Conservation (phyloP, 2,797 vertebrate species). For the Rhinella marina region DNA sequence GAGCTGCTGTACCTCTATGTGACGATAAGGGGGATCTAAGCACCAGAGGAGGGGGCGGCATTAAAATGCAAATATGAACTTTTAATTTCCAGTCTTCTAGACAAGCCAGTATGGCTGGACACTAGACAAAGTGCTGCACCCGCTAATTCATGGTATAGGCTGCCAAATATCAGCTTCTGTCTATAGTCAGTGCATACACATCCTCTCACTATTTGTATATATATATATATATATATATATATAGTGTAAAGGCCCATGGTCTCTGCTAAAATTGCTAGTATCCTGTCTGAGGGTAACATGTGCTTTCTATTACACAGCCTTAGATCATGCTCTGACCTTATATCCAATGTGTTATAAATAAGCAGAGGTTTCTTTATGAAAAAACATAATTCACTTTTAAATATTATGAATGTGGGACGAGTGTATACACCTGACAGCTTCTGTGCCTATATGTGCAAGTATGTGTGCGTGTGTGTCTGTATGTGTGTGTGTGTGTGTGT, state of each 20-base stretch:
- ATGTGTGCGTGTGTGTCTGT: too few species aligned
- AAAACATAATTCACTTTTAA: conserved; percentile 62
- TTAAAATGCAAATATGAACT: conserved; percentile 47
- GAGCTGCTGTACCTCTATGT: conserved; percentile 90
- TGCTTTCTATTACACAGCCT: conserved; percentile 58
- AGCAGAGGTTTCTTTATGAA: conserved; percentile 47
- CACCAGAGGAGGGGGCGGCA: conserved; percentile 9
- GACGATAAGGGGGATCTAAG: conserved; percentile 77
- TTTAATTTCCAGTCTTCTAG: conserved; percentile 42
- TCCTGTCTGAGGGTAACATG: conserved; percentile 49
- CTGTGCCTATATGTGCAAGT: neutral
- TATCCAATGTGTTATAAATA: conserved; percentile 57
- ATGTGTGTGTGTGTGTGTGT: too few species aligned
- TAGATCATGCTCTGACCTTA: conserved; percentile 55
- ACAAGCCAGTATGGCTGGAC: conserved; percentile 11
- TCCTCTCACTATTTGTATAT: neutral
- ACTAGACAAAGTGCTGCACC: neutral
- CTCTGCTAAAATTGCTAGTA: conserved; percentile 3
- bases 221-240: neutral
- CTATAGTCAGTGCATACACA: neutral
- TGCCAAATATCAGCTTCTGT: neutral
- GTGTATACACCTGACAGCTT: neutral
- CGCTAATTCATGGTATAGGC: neutral
- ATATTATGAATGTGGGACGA: conserved; percentile 58
- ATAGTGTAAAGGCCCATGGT: neutral